These are phyloP conservation scores for Campoplex nolae DNA, from an alignment of 2,888 invertebrate species.

Conservation along the genomic window DNA sequence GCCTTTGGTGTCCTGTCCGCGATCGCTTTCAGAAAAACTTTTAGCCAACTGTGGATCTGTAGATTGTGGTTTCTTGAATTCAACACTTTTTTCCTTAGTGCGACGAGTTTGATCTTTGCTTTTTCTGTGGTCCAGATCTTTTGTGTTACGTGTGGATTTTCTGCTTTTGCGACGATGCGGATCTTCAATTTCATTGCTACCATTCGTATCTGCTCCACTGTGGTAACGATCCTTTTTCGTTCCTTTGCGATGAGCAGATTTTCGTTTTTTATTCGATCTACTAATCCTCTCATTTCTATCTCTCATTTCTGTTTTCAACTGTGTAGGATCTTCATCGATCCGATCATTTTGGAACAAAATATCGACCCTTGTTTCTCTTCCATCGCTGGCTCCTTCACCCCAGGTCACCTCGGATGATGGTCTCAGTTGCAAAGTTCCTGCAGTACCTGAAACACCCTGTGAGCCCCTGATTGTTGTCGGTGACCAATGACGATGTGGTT, in stretches of 20 bases:
- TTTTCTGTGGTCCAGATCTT: background rate
- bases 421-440: background rate
- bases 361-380: conserved; percentile 24
- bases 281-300: background rate
- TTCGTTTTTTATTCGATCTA: background rate
- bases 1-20: background rate
- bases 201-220: background rate
- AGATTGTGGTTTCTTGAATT: background rate
- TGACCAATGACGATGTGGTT: conserved; percentile 75
- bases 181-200: background rate
- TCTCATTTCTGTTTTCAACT: background rate
- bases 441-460: background rate
- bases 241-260: background rate
- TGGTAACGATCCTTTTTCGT: background rate
- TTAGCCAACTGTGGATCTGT: background rate
- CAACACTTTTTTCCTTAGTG: background rate
- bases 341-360: conserved; percentile 27
- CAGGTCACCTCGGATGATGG: background rate
- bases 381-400: conserved; percentile 5
- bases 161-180: background rate
- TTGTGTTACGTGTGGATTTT: background rate
- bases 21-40: background rate
- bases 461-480: conserved; percentile 64
- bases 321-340: background rate
- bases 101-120: conserved; percentile 1